Evolutionary conservation across 2,888 invertebrate genomes (phyloP).

Genomic region (Scaptomyza caliginosa): DNA sequence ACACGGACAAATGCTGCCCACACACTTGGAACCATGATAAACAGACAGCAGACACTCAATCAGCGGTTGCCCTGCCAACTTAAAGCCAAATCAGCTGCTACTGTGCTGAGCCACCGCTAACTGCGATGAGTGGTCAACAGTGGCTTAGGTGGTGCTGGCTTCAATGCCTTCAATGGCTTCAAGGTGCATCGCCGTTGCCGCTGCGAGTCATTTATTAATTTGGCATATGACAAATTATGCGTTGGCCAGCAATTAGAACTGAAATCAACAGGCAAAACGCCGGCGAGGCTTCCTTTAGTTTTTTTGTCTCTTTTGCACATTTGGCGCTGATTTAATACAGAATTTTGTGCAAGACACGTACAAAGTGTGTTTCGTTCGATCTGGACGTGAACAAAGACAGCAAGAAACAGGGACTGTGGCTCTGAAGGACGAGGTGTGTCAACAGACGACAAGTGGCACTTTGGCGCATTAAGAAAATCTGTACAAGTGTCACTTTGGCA

Average conservation of each 20-base stretch:
- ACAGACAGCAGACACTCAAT: constrained; percentile 56
- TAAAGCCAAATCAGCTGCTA: constrained; percentile 70
- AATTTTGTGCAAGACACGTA: constrained; percentile 66
- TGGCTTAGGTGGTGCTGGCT: background rate
- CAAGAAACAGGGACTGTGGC: background rate
- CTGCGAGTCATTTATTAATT: constrained; percentile 68
- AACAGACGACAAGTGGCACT: constrained; percentile 80
- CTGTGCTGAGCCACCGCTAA: constrained; percentile 37
- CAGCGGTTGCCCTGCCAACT: constrained; percentile 62
- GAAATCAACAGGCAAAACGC: constrained; percentile 49
- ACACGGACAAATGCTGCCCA: constrained; percentile 34
- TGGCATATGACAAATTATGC: constrained; percentile 79
- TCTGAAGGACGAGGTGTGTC: constrained; percentile 55
- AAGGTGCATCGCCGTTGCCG: constrained; percentile 35
- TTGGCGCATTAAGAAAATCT: constrained; percentile 79
- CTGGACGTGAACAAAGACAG: constrained; percentile 1
- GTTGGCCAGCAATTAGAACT: constrained; percentile 69
- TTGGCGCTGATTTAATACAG: constrained; percentile 72
- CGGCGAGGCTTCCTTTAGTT: constrained; percentile 29
- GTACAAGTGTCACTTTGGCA: constrained; percentile 79
- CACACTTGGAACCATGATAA: constrained; percentile 5
- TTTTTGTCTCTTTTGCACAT: constrained; percentile 7
- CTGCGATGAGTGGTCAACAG: constrained; percentile 8
- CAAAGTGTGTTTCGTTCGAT: constrained; percentile 66
- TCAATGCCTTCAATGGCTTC: constrained; percentile 32